phyloP scores from a whole-genome alignment of 2,797 vertebrate genomes.

The Lagothrix lagotricha region DNA sequence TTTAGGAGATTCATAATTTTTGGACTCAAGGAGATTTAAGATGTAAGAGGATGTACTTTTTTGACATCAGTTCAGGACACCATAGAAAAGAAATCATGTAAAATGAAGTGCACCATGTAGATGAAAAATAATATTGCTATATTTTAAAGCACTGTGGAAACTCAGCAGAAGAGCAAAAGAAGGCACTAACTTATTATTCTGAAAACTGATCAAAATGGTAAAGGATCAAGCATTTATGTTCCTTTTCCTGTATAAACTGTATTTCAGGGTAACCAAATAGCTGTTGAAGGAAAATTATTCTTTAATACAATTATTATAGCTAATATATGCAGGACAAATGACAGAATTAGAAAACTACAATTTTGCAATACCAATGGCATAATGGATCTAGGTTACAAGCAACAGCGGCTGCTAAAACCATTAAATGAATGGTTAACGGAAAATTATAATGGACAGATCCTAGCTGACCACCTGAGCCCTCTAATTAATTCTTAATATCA shows the following conservation, averaged over 20 bases:
- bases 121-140: not conserved
- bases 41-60: conserved; percentile 8
- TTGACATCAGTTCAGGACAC: not conserved
- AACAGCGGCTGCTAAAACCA: conserved; percentile 9
- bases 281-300: not conserved
- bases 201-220: not conserved
- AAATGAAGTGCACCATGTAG: not conserved
- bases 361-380: conserved; percentile 40
- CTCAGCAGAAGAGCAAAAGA: not conserved
- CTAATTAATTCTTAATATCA: conserved; percentile 56
- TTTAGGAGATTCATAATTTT: conserved; percentile 6
- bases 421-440: conserved; percentile 51
- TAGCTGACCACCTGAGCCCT: conserved; percentile 10
- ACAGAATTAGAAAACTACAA: conserved; percentile 46
- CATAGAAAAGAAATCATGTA: not conserved
- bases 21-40: not conserved
- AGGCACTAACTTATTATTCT: not conserved
- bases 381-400: conserved; percentile 28
- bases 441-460: conserved; percentile 39
- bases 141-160: not conserved
- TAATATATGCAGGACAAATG: conserved; percentile 27
- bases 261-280: conserved; percentile 24
- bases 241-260: not conserved
- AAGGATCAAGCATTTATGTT: not conserved
- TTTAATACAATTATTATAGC: conserved; percentile 21